Base-by-base conservation (phyloP, 2,888 invertebrate genomes). In the Hydropsyche betteni region DNA sequence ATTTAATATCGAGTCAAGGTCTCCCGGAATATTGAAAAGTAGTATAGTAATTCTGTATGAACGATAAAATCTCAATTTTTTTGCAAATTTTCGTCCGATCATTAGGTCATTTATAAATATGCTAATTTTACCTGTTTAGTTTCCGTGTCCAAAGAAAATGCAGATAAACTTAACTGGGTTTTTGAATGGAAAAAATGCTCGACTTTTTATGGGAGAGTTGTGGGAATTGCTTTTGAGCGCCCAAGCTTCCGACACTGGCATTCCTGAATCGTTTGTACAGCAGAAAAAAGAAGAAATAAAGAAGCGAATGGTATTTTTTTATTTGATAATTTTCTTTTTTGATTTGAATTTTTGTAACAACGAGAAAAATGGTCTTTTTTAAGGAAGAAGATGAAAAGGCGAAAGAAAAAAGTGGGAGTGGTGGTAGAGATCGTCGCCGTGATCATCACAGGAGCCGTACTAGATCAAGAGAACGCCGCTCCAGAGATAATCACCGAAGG, bases 121-220 rank as follows among this genome's bases (percentile, higher is more conserved):
- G 6, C 64, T 44, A 34, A 44, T 72, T 72, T 72, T 72, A 38
- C 82, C 84, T 87, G 89, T 87, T 84, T 88, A 96, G 95, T 94
- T 92, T 87, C 98, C 98, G 74, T 97, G 98, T 88, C 97, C 98
- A 69, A 95, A 97, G 86, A 96, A 97, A 87, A 99, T 99, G 93
- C 99, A 99, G 91, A 99, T 99, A 83, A 99, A 99, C 87, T 89
- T 99, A 85, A 99, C 99, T 68, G 99, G 99, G 68, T 99, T 99
- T 86, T 88, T 99, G 79, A 99, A 99, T 84, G 98, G 98, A 10
- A 96, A 97, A 85, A 97, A 98, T 86, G 98, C 99, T 16, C 90
- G 99, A 55, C 93, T 95, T 81, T 99, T 99, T 86, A 97, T 99
- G 95, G 94, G 94, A 4, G 99, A 99, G 85, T 88, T 99, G 74